A percentile compares a stretch with the other conserved stretches of the same genome.
phyloP scores from a whole-genome alignment of 2,113 vertebrate species.

The Dolichotis patagonum region DNA sequence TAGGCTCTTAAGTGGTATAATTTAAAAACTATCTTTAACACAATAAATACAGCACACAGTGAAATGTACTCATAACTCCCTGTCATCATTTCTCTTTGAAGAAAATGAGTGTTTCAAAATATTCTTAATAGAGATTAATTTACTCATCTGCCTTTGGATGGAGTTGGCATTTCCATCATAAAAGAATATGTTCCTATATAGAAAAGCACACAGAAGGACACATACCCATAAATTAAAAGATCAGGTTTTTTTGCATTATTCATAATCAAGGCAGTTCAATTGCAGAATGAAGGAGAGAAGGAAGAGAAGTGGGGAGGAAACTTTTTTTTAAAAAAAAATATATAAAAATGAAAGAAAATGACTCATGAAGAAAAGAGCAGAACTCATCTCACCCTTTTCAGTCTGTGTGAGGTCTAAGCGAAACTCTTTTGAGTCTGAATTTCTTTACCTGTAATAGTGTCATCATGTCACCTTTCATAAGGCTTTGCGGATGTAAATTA shows the following conservation, averaged over 20 bases:
- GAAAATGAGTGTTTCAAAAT: slow-evolving; percentile 67
- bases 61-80: slow-evolving; percentile 11
- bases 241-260: not conserved
- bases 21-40: slow-evolving; percentile 36
- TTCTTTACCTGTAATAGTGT: not conserved
- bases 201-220: not conserved
- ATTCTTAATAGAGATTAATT: slow-evolving; percentile 71
- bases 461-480: not conserved
- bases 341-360: not conserved
- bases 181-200: not conserved
- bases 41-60: slow-evolving; percentile 13
- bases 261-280: not conserved
- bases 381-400: not conserved
- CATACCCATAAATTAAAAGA: not conserved
- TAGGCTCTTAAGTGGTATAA: slow-evolving; percentile 38
- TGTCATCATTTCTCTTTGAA: slow-evolving; percentile 71
- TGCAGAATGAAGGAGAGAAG: not conserved
- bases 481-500: slow-evolving; percentile 8
- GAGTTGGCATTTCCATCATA: slow-evolving; percentile 30
- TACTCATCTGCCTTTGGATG: slow-evolving; percentile 37
- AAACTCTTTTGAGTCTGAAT: not conserved
- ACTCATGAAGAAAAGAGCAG: not conserved
- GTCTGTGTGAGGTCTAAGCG: not conserved
- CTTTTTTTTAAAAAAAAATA: not conserved
- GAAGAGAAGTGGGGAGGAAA: not conserved